Evolutionary conservation across 1,140 invertebrate genomes (phyloP).

Genomic region (Heliconius congener): DNA sequence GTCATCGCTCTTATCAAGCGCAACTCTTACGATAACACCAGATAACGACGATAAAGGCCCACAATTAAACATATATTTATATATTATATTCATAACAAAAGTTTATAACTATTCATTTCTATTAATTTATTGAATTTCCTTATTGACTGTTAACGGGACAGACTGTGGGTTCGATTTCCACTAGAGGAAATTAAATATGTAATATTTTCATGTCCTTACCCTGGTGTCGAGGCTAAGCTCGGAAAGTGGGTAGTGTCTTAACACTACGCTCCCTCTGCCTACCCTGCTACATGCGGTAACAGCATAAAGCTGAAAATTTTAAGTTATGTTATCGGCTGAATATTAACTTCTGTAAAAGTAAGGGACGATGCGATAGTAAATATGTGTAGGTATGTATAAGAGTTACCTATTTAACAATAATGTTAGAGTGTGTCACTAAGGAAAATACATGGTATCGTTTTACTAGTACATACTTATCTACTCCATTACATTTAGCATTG

Average conservation of each 20-base stretch:
- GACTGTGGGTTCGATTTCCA: too few relatives aligned
- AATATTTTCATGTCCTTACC: too few relatives aligned
- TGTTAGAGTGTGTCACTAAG: neutral
- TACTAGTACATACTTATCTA: neutral
- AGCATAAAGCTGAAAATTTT: neutral
- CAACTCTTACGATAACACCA: constrained; percentile 16
- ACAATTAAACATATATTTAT: neutral
- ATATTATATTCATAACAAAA: too few relatives aligned
- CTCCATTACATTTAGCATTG: neutral
- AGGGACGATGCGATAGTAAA: neutral
- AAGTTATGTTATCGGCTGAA: neutral
- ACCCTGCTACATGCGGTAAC: too few relatives aligned
- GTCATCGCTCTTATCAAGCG: neutral
- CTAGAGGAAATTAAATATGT: too few relatives aligned
- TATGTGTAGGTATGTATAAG: neutral
- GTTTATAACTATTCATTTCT: neutral
- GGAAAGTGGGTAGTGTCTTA: too few relatives aligned
- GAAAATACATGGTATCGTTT: neutral
- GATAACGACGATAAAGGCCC: constrained; percentile 10
- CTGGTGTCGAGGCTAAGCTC: too few relatives aligned
- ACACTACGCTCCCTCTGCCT: too few relatives aligned
- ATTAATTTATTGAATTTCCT: too few relatives aligned
- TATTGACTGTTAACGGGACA: too few relatives aligned
- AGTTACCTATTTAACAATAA: neutral
- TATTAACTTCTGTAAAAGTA: neutral